Conservation (phyloP, 2,113 vertebrate genomes). For the Ceyx margarethae region DNA sequence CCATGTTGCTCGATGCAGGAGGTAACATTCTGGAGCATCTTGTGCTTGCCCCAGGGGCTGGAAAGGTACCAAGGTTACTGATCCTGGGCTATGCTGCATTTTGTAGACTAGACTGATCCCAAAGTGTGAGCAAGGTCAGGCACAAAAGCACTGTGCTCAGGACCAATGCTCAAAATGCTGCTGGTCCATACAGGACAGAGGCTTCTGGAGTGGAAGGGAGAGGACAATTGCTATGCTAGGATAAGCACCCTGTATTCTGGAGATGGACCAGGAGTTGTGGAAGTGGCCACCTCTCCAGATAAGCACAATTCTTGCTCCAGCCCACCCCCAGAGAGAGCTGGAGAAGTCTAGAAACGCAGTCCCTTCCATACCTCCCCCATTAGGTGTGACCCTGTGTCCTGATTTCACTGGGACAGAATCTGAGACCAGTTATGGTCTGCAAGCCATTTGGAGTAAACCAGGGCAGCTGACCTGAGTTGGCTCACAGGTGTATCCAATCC, state of each 20-base stretch:
- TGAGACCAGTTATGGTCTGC: neutral
- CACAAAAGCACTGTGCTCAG: neutral
- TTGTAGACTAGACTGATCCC: neutral
- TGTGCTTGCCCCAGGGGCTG: neutral
- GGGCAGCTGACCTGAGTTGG: neutral
- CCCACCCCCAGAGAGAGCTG: neutral
- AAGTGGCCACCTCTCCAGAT: neutral
- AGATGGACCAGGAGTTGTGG: neutral
- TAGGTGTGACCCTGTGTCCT: neutral
- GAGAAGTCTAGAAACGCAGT: neutral
- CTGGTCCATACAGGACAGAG: too few species aligned
- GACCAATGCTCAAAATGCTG: neutral
- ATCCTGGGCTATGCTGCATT: neutral
- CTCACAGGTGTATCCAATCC: neutral
- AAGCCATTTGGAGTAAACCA: neutral
- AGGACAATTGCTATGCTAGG: neutral
- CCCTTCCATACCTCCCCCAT: neutral
- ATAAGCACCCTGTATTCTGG: neutral
- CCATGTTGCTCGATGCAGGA: fast-evolving
- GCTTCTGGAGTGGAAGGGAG: fast-evolving
- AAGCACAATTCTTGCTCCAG: neutral
- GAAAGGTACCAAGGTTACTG: neutral
- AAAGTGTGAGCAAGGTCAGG: neutral
- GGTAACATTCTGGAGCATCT: neutral
- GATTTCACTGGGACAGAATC: neutral